Conservation (phyloP, 2,888 invertebrate species). For the Yponomeuta cagnagella region DNA sequence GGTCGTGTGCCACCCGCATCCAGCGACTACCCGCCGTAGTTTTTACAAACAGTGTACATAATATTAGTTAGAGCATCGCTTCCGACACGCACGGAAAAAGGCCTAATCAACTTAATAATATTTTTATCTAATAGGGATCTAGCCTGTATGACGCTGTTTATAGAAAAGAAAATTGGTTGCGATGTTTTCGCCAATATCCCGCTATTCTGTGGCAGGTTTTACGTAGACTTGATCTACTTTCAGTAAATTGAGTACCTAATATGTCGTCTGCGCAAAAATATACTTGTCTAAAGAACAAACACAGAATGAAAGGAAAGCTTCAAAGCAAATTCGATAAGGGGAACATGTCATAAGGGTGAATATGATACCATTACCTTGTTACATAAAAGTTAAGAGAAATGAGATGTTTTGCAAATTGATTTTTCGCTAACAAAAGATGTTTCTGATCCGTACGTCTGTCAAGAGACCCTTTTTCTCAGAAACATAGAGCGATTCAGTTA, state of each 20-base stretch:
- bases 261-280: background rate
- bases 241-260: background rate
- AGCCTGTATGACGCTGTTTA: no score
- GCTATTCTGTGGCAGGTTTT: background rate
- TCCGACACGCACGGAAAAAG: no score
- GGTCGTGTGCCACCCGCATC: no score
- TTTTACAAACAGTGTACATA: background rate
- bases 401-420: conserved; percentile 7
- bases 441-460: background rate
- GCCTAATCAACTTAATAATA: no score
- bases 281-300: background rate
- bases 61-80: background rate
- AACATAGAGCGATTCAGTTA: no score
- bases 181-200: background rate
- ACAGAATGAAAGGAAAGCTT: background rate
- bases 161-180: no score
- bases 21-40: no score
- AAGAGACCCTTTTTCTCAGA: no score
- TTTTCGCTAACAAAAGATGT: background rate
- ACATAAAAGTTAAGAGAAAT: background rate
- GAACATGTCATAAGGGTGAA: conserved; percentile 1
- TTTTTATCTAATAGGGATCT: no score
- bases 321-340: background rate
- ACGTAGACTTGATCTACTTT: background rate
- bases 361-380: background rate